Percentiles rank a stretch among this genome's conserved stretches.
These are phyloP conservation scores for Molossus molossus DNA, from an alignment of 2,797 vertebrate species.

Conservation along the genomic window DNA sequence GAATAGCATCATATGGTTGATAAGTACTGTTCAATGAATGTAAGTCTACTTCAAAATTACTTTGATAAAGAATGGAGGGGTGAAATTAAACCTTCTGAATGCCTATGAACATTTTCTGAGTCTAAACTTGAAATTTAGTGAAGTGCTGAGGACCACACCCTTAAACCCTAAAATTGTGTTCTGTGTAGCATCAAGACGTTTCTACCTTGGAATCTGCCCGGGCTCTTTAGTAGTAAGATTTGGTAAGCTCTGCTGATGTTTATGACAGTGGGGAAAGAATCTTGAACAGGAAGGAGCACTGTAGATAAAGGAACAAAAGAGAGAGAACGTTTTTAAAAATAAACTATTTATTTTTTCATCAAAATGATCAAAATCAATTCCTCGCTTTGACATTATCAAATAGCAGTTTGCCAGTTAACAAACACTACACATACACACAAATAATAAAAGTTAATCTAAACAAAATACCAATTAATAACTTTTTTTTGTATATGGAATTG, in stretches of 20 bases:
- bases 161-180: background rate
- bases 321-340: background rate
- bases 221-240: background rate
- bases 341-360: background rate
- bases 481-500: background rate
- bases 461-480: background rate
- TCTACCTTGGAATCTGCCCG: constrained; percentile 58
- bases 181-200: background rate
- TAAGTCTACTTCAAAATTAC: background rate
- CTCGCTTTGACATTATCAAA: constrained; percentile 32
- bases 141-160: background rate
- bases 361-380: constrained; percentile 6
- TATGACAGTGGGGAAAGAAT: constrained; percentile 77
- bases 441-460: constrained; percentile 3
- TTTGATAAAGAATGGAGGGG: background rate
- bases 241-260: background rate
- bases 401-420: background rate
- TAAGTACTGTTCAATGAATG: background rate
- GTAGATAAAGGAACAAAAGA: background rate
- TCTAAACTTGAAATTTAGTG: background rate
- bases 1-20: background rate
- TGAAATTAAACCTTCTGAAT: background rate
- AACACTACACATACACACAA: background rate
- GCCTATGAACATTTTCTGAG: background rate
- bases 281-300: constrained; percentile 74